These are phyloP conservation scores for Acipenser ruthenus DNA, from an alignment of 2,797 vertebrate genomes.

Conservation along the genomic window DNA sequence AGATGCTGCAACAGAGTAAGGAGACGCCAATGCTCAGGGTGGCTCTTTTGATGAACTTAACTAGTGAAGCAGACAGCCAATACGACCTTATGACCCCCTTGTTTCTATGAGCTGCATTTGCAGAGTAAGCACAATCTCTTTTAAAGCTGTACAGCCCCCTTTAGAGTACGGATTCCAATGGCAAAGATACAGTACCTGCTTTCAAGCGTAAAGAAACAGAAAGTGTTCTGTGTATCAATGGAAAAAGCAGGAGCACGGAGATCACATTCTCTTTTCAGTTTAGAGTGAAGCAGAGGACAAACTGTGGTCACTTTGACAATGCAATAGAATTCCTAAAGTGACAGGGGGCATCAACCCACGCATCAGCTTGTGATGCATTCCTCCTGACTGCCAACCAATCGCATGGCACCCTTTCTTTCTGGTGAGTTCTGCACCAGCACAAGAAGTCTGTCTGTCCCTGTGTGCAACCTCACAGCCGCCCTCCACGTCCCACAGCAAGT, in stretches of 20 bases:
- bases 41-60: too few relatives aligned
- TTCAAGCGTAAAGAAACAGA: neutral
- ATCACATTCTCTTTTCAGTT: too few relatives aligned
- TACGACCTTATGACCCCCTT: too few relatives aligned
- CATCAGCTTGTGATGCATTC: neutral
- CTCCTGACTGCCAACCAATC: neutral
- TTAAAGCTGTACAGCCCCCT: too few relatives aligned
- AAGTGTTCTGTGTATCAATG: neutral
- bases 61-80: too few relatives aligned
- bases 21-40: too few relatives aligned
- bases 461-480: neutral
- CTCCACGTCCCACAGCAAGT: constrained; percentile 24
- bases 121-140: too few relatives aligned
- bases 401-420: constrained; percentile 12
- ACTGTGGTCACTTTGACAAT: neutral
- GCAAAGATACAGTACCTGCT: constrained; percentile 1
- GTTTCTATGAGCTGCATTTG: too few relatives aligned
- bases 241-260: neutral
- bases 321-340: neutral
- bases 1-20: too few relatives aligned
- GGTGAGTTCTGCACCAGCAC: constrained; percentile 13
- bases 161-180: too few relatives aligned
- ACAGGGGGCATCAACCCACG: neutral
- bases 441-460: neutral
- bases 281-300: neutral